phyloP scores from a whole-genome alignment of 2,113 vertebrate species.

The Chaetops frenatus region DNA sequence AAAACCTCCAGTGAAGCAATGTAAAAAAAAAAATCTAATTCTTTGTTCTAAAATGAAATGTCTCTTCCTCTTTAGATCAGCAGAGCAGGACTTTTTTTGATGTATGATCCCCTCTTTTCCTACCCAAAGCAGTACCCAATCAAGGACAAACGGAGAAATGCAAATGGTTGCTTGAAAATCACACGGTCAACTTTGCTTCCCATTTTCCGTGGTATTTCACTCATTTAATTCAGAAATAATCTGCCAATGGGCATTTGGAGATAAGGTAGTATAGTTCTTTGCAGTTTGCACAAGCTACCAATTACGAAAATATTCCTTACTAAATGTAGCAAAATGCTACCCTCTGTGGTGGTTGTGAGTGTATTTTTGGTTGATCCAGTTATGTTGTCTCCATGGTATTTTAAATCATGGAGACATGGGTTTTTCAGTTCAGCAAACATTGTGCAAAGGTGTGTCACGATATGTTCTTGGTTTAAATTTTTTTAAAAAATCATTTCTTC shows the following conservation, averaged over 20 bases:
- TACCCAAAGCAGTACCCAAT: background rate
- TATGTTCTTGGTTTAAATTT: background rate
- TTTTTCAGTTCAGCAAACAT: background rate
- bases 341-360: background rate
- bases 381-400: background rate
- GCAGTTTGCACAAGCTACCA: background rate
- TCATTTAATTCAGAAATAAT: background rate
- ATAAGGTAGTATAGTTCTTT: background rate
- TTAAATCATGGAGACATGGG: background rate
- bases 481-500: background rate
- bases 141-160: background rate
- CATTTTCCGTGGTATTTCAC: background rate
- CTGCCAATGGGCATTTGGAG: background rate
- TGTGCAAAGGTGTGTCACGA: background rate
- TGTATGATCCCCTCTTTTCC: conserved; percentile 14
- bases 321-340: background rate
- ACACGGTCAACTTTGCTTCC: background rate
- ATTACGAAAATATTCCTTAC: background rate
- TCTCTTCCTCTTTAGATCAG: conserved; percentile 31
- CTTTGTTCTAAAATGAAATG: conserved; percentile 62
- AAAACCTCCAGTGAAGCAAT: conserved; percentile 31
- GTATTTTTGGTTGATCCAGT: background rate
- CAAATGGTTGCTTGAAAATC: background rate
- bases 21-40: conserved; percentile 4
- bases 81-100: background rate